Percentiles rank a stretch among this genome's conserved stretches.
Evolutionary conservation across 2,888 invertebrate species (phyloP).

Genomic region (Drymonia ruficornis): DNA sequence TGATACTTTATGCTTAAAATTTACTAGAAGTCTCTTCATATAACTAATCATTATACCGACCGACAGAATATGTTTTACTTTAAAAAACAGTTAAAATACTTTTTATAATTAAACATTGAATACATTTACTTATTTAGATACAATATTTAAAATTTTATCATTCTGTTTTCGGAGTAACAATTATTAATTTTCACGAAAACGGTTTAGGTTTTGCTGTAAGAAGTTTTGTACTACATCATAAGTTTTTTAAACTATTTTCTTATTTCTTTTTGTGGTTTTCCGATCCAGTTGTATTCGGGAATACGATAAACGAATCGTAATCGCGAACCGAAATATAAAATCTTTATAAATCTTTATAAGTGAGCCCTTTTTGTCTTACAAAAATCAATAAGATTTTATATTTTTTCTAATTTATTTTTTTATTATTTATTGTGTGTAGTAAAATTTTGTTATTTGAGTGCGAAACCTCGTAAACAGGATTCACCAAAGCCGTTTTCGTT

Average conservation of each 20-base stretch:
- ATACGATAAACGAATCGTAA: slow-evolving; percentile 32
- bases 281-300: slow-evolving; percentile 43
- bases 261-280: slow-evolving; percentile 18
- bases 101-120: slow-evolving; percentile 65
- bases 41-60: slow-evolving; percentile 55
- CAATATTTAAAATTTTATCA: slow-evolving; percentile 48
- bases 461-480: slow-evolving; percentile 35
- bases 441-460: slow-evolving; percentile 29
- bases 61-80: slow-evolving; percentile 48
- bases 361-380: slow-evolving; percentile 67
- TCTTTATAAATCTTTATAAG: slow-evolving; percentile 55
- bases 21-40: slow-evolving; percentile 68
- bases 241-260: slow-evolving; percentile 12
- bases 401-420: slow-evolving; percentile 34
- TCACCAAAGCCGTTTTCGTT: slow-evolving; percentile 45
- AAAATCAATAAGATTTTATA: slow-evolving; percentile 60
- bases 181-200: slow-evolving; percentile 42
- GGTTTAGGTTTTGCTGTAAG: slow-evolving; percentile 31
- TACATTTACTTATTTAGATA: slow-evolving; percentile 63
- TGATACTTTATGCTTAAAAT: slow-evolving; percentile 62
- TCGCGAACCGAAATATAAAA: slow-evolving; percentile 59
- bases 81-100: slow-evolving; percentile 67
- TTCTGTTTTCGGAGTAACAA: slow-evolving; percentile 64
- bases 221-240: slow-evolving; percentile 24
- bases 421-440: slow-evolving; percentile 25